phyloP scores from a whole-genome alignment of 2,113 vertebrate species.

The Himantopus leucocephalus region DNA sequence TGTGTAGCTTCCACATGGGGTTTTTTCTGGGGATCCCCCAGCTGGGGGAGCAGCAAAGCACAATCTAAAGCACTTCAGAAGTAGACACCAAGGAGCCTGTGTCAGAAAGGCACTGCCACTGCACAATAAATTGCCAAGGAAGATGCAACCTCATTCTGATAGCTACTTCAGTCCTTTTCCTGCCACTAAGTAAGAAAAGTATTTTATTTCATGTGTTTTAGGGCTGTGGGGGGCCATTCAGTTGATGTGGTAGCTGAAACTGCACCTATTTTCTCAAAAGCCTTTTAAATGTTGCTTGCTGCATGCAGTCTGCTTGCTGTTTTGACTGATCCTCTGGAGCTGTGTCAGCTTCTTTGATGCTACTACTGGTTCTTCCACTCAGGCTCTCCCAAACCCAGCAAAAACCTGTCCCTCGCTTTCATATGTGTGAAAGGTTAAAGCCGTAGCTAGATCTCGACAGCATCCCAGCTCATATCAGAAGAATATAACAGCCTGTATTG shows the following conservation, averaged over 20 bases:
- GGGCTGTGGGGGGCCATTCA: not conserved
- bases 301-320: not conserved
- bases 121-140: not conserved
- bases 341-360: not conserved
- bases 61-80: not conserved
- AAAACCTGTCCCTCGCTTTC: not conserved
- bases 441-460: not conserved
- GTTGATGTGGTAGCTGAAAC: conserved; percentile 1
- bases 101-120: not conserved
- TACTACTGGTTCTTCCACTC: not conserved
- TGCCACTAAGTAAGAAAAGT: not conserved
- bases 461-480: accelerated
- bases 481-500: not conserved
- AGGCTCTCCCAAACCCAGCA: not conserved
- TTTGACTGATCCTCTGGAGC: not conserved
- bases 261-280: conserved; percentile 44
- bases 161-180: not conserved
- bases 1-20: not conserved
- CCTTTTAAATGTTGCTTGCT: conserved; percentile 19
- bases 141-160: not conserved
- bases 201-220: not conserved
- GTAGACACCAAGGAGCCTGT: not conserved
- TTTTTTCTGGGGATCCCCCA: not conserved
- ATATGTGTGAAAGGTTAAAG: not conserved
- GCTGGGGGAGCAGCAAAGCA: not conserved